Evolutionary conservation across 2,113 vertebrate genomes (phyloP).

Genomic region (Melospiza melodia): DNA sequence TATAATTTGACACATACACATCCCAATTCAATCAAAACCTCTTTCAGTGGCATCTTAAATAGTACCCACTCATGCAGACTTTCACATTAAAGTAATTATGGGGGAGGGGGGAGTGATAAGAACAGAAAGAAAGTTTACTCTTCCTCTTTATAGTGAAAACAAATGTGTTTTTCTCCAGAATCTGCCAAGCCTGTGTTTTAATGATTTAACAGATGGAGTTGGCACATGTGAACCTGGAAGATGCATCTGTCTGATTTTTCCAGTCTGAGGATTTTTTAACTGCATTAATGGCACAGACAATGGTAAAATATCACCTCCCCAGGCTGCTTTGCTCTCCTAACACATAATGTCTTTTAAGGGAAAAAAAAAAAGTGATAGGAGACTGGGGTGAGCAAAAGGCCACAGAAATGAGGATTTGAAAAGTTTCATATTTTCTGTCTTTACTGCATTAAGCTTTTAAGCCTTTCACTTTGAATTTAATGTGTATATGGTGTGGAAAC

Average conservation of each 20-base stretch:
- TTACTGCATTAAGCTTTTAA: conserved; percentile 17
- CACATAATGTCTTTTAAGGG: conserved; percentile 53
- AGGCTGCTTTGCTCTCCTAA: conserved; percentile 53
- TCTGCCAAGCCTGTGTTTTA: conserved; percentile 71
- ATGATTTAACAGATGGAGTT: conserved; percentile 78
- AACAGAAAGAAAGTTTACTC: conserved; percentile 65
- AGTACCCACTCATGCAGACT: neutral
- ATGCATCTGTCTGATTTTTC: conserved; percentile 78
- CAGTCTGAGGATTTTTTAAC: conserved; percentile 74
- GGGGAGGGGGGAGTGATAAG: conserved; percentile 15
- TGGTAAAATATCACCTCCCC: conserved; percentile 64
- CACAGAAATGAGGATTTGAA: conserved; percentile 22
- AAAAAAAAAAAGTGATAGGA: conserved; percentile 29
- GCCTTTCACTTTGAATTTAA: conserved; percentile 16
- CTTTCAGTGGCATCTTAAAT: neutral
- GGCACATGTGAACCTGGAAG: conserved; percentile 75
- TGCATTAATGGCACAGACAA: conserved; percentile 60
- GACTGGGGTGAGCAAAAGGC: conserved; percentile 52
- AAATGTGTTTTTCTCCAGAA: conserved; percentile 74
- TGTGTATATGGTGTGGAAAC: neutral
- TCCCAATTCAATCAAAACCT: neutral
- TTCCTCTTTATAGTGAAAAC: conserved; percentile 74
- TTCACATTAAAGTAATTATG: conserved; percentile 35
- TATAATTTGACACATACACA: neutral
- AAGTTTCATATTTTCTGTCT: conserved; percentile 27